These are phyloP conservation scores for Sialia sialis DNA, from an alignment of 2,113 vertebrate species.

Conservation along the genomic window DNA sequence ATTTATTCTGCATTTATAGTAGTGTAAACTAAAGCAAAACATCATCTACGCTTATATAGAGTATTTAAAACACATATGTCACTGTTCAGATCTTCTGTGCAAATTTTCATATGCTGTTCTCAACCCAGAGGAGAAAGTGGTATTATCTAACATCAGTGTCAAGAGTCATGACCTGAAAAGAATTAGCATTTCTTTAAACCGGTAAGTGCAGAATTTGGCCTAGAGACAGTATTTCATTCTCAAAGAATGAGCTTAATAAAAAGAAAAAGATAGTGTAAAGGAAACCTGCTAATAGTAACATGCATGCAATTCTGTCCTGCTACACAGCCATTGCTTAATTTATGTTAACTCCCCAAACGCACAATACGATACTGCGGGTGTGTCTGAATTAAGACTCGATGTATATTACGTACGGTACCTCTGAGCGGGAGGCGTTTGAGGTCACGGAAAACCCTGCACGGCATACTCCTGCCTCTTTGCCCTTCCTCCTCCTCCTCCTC, in stretches of 20 bases:
- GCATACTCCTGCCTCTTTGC: fast-evolving
- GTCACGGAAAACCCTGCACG: fast-evolving
- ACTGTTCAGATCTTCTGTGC: neutral
- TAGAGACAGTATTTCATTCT: neutral
- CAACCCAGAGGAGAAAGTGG: neutral
- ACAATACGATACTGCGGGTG: neutral
- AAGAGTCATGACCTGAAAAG: neutral
- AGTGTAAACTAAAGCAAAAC: neutral
- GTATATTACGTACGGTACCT: neutral
- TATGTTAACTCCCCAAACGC: neutral
- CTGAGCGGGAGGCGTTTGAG: neutral
- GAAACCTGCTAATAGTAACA: neutral
- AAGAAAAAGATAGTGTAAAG: neutral
- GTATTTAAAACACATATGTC: neutral
- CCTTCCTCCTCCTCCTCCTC: neutral
- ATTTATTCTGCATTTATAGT: neutral
- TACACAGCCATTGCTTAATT: neutral
- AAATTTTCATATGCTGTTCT: neutral
- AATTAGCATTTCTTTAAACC: neutral
- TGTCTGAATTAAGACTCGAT: neutral
- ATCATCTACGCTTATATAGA: neutral
- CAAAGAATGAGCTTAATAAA: neutral
- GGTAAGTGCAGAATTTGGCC: neutral
- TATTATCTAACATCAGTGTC: neutral
- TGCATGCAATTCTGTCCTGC: fast-evolving